Base-by-base conservation (phyloP, 2,113 vertebrate genomes). In the Cardinalis cardinalis region DNA sequence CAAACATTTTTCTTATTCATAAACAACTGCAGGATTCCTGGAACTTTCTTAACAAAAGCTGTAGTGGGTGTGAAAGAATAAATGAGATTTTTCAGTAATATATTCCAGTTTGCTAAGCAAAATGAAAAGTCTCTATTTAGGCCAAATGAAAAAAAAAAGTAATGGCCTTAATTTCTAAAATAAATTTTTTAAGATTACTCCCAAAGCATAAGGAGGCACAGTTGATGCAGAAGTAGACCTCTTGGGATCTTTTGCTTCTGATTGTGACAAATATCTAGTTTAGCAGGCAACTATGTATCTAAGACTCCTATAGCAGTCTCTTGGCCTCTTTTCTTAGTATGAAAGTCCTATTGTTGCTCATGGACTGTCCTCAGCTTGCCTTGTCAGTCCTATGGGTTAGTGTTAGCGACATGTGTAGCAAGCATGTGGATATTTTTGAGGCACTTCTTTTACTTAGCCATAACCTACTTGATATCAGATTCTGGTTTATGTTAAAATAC, bases 291-390 rank as follows among this genome's bases (percentile, higher is more conserved):
- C 2, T 6, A 3, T 9, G 5, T 38, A 4, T 31, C 44, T 38
- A 25, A 59, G 34, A 26, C 1, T 71, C 3, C 18, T 31, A 1
- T 2, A 10, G 0, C 0, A 63, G 5, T 16, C 18, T 53, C n/a
- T 58, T 51, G n/a, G 10, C 7, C 5, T 38, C 25, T 1, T 68
- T 78, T 19, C 19, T 68, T 29, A 72, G 3, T 10, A 14, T 2
- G 0, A 28, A 55, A 89, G 4, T 72, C 21, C 8, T 75, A 1
- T 43, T 1, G 0, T 9, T 68, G 19, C 7, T 61, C 29, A 19
- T 12, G 14, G 6, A 40, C 12, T 60, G n/a, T 31, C 7, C 74
- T 34, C 44, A 36, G 2, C 12, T 61, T 58, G 23, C 17, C 19
- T 58, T 41, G 18, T 38, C 32, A 26, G 5, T 71, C 16, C 9